Evolutionary conservation across 2,888 invertebrate genomes (phyloP).

Genomic region (Oligia fasciuncula): DNA sequence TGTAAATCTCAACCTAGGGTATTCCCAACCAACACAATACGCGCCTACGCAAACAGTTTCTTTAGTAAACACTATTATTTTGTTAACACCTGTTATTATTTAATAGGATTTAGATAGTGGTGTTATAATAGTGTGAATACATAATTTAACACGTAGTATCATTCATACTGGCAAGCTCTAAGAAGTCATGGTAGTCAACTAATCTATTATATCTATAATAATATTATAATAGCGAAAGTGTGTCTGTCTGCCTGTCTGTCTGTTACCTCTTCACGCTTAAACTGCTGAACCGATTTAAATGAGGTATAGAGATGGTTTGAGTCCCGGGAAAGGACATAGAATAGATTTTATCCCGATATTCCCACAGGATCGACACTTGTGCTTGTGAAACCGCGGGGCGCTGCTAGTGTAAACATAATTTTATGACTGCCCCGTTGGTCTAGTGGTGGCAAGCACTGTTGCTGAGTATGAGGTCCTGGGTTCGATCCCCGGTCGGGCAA

Average conservation of each 20-base stretch:
- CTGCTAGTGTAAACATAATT: neutral
- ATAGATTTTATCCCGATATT: no score
- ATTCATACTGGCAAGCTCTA: neutral
- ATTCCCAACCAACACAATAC: conserved; percentile 36
- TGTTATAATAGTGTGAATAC: conserved; percentile 2
- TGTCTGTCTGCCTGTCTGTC: no score
- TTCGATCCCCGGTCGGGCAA: neutral
- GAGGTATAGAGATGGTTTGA: no score
- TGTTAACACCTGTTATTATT: conserved; percentile 50
- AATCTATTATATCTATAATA: neutral
- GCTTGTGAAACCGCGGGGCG: no score
- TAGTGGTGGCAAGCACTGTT: neutral
- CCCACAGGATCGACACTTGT: no score
- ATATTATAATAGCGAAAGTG: no score
- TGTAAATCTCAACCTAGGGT: conserved; percentile 29
- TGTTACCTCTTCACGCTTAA: no score
- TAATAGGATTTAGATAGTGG: conserved; percentile 54
- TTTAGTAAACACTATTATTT: conserved; percentile 39
- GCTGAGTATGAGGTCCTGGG: neutral
- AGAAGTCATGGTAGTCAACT: neutral
- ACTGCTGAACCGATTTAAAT: no score
- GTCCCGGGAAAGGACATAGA: no score
- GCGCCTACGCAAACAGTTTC: conserved; percentile 31
- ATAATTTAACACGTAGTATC: neutral
- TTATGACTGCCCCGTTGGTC: neutral